Conservation (phyloP, 2,888 invertebrate species). For the Coenonympha glycerion region DNA sequence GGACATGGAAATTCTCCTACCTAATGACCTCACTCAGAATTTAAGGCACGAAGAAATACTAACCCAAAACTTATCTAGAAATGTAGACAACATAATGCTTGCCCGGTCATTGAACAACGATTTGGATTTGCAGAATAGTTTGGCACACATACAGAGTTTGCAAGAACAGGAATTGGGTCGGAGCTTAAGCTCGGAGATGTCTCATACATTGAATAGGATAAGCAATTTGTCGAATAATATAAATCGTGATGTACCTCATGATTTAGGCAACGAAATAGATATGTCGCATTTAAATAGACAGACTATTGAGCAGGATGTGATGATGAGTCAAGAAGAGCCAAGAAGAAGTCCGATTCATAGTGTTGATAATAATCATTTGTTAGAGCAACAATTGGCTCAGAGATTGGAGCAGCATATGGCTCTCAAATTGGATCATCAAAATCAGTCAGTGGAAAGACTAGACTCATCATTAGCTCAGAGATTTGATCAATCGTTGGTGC, state of each 20-base stretch:
- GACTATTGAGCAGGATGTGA: constrained; percentile 38
- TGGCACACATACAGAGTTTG: constrained; percentile 47
- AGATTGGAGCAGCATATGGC: constrained; percentile 36
- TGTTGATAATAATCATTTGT: constrained; percentile 32
- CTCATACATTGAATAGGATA: constrained; percentile 35
- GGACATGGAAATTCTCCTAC: constrained; percentile 49
- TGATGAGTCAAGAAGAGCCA: constrained; percentile 29
- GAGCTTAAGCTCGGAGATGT: constrained; percentile 31
- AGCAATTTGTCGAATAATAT: constrained; percentile 24
- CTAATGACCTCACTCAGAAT: constrained; percentile 45
- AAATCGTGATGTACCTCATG: constrained; percentile 39
- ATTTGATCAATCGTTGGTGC: constrained; percentile 29
- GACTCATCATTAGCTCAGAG: constrained; percentile 34
- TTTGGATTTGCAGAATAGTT: constrained; percentile 47
- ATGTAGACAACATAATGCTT: constrained; percentile 39
- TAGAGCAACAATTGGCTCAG: constrained; percentile 37
- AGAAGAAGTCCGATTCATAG: constrained; percentile 28
- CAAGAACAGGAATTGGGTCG: constrained; percentile 46
- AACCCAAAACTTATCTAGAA: constrained; percentile 36
- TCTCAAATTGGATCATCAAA: constrained; percentile 31
- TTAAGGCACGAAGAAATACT: constrained; percentile 38
- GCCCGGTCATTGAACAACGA: constrained; percentile 36
- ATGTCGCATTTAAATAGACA: constrained; percentile 37
- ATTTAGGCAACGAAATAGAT: constrained; percentile 42
- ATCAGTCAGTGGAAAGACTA: constrained; percentile 33